phyloP scores from a whole-genome alignment of 2,888 invertebrate species.

The Rotaria sp. region DNA sequence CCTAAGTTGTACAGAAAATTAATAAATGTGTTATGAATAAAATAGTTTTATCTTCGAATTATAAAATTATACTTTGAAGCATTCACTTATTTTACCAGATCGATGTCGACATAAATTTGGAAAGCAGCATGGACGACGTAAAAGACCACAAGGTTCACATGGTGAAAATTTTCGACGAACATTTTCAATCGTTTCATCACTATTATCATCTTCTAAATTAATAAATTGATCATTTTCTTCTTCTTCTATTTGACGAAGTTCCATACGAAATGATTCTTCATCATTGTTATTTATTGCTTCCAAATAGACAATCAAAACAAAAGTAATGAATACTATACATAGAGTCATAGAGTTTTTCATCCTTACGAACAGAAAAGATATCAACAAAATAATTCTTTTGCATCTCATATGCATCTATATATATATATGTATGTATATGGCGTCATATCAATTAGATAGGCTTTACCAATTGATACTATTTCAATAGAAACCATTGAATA shows the following conservation, averaged over 20 bases:
- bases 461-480: neutral
- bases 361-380: neutral
- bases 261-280: neutral
- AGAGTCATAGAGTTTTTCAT: neutral
- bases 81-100: neutral
- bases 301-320: neutral
- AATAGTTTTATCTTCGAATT: neutral
- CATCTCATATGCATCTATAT: too few species aligned
- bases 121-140: neutral
- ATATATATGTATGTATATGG: too few species aligned
- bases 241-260: neutral
- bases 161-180: neutral
- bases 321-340: neutral
- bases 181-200: neutral
- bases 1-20: neutral
- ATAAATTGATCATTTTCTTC: neutral
- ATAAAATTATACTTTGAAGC: neutral
- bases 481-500: neutral
- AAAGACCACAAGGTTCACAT: neutral
- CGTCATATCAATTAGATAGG: too few species aligned
- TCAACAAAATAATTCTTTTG: too few species aligned
- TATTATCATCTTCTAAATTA: too few species aligned
- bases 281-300: neutral
- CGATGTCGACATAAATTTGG: neutral
- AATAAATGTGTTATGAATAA: too few species aligned